Evolutionary conservation across 2,113 vertebrate species (phyloP), one percentile per base, ranked within the genome.

Genomic region (Urocolius indicus): DNA sequence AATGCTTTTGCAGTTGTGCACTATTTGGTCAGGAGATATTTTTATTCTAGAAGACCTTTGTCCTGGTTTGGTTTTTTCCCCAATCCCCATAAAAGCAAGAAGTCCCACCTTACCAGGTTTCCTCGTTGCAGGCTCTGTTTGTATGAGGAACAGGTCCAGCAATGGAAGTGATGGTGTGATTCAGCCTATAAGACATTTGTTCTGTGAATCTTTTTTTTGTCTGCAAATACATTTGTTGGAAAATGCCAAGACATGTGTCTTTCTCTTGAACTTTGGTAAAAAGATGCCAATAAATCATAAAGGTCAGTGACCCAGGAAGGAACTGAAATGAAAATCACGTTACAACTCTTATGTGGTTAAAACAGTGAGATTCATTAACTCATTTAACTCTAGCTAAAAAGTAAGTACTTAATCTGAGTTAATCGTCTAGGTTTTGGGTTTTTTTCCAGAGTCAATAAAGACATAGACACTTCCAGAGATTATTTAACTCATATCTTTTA

Each of bases 221-320:
- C 17, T 57, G 34, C 65, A 58, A 48, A 73, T 24, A 29, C 32
- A 45, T 49, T 52, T 76, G 16, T 49, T 66, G 36, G 49, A 93
- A 65, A 11, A 16, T 19, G 55, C 24, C 36, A 72, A 88, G 59
- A 26, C 9, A 3, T 13, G n/a, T 15, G 10, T 36, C 46, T 77
- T 94, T 71, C 62, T 91, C n/a, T 16, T 76, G 76, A 89, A 97
- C 77, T 91, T 75, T 52, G 81, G 30, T 30, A 79, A 89, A 75
- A 92, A 81, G 30, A 54, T 79, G 24, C 10, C 77, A 93, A 66
- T 78, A 75, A 92, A 81, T 38, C 7, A 89, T 66, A 87, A 95
- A 77, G 55, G 73, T 94, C 87, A 87, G 51, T 90, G 87, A 80
- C 88, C 85, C 51, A 20, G 61, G 68, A 21, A 87, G 41, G 74